Base-by-base conservation (phyloP, 2,888 invertebrate genomes). In the Acanthosepion lycidas region DNA sequence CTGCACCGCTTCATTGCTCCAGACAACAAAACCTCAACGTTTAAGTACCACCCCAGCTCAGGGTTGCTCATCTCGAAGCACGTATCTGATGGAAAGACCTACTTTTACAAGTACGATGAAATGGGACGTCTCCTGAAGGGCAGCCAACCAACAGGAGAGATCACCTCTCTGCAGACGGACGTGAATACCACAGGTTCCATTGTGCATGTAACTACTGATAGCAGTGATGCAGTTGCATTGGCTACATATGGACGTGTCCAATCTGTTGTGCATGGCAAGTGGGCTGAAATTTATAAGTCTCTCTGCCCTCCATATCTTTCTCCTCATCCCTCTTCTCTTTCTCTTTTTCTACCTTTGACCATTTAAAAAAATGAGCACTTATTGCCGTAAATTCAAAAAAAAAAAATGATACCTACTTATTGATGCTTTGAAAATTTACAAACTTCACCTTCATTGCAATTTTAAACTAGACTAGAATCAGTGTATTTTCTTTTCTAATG, bases 21-120 rank as follows among this genome's bases (percentile, higher is more conserved):
- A 0, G 99, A 99, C 96, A 99, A 99, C 97, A 99, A 99, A 96
- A 99, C 99, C 96, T 98, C 99, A 4, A 99, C 99, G 0, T 99
- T 99, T 97, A 99, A 99, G 96, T 99, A 99, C 97, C 98, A 99
- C 96, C 98, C 96, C 91, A 98, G 99, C 0, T 98, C 99, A 0
- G 99, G 99, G 0, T 98, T 99, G 91, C 97, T 99, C 78, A 98
- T 96, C 95, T 96, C 97, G 92, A 97, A 97, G 95, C 96, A 97
- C 92, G 97, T 97, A 92, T 97, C 97, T n/a, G 99, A 96, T 92
- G 97, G 96, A 3, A 98, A 99, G 95, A 99, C 99, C 0, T 99
- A 98, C 96, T 99, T 99, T 97, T 99, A 99, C 97, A 98, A 98
- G 96, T 99, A 99, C 97, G 99, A 99, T 97, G 98, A 98, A 97